phyloP scores from a whole-genome alignment of 2,888 invertebrate species.

The Ichneumoninae sp. region DNA sequence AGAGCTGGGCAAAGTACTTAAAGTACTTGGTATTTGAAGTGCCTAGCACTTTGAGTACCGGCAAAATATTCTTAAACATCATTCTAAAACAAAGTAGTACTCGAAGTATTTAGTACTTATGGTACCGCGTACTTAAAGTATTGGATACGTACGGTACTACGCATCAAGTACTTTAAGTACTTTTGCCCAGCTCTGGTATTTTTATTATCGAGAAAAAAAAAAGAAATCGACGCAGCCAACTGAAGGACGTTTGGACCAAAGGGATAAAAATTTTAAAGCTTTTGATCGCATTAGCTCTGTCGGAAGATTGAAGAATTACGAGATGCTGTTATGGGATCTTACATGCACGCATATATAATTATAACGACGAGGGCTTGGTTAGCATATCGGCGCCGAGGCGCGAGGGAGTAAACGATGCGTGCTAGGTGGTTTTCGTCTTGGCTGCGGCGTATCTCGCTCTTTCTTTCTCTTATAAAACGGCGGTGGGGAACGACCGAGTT shows the following conservation, averaged over 20 bases:
- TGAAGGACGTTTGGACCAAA: neutral
- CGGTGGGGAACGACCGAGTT: constrained; percentile 76
- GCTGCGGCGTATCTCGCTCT: constrained; percentile 44
- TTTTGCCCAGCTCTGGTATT: too few species aligned
- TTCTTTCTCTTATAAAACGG: constrained; percentile 55
- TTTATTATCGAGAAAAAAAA: too few species aligned
- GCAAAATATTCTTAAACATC: too few species aligned
- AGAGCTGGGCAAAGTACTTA: too few species aligned
- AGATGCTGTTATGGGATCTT: constrained; percentile 38
- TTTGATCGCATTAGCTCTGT: neutral
- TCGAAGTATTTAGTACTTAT: too few species aligned
- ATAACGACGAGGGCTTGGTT: constrained; percentile 28
- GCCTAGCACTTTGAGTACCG: too few species aligned
- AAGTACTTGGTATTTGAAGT: too few species aligned
- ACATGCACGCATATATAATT: constrained; percentile 5
- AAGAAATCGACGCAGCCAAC: too few species aligned
- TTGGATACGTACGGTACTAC: too few species aligned
- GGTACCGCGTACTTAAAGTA: too few species aligned
- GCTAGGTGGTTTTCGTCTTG: constrained; percentile 64
- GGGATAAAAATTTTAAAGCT: neutral
- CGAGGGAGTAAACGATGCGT: constrained; percentile 65
- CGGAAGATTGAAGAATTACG: constrained; percentile 27
- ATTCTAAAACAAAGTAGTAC: too few species aligned
- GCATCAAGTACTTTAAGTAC: too few species aligned
- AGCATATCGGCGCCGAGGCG: constrained; percentile 52